Conservation (phyloP, 2,888 invertebrate species). For the Agrotis exclamationis region DNA sequence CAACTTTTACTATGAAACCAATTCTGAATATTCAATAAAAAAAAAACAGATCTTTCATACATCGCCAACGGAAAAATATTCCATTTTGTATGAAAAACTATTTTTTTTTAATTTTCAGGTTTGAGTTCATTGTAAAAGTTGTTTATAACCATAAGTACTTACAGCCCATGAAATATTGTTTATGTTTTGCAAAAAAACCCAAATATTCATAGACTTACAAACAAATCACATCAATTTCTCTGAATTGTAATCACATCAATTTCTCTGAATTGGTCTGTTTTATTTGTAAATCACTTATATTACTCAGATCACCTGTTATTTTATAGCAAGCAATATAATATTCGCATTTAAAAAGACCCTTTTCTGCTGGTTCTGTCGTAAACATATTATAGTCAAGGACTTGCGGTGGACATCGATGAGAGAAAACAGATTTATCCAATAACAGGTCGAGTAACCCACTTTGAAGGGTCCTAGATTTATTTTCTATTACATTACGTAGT, state of each 20-base stretch:
- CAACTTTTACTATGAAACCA: too few species aligned
- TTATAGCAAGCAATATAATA: conserved; percentile 40
- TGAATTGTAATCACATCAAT: not conserved
- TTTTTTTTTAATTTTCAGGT: too few species aligned
- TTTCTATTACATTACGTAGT: conserved; percentile 36
- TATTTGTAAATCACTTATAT: not conserved
- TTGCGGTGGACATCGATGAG: conserved; percentile 48
- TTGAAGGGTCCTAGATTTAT: conserved; percentile 46
- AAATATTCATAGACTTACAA: conserved; percentile 3
- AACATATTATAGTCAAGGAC: conserved; percentile 53
- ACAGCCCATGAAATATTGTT: too few species aligned
- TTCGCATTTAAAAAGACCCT: conserved; percentile 44
- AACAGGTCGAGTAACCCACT: conserved; percentile 54
- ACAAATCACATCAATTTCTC: conserved; percentile 7
- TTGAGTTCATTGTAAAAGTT: too few species aligned
- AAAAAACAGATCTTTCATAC: too few species aligned
- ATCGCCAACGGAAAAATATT: too few species aligned
- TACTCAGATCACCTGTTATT: conserved; percentile 20
- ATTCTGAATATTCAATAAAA: too few species aligned
- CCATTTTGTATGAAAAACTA: too few species aligned
- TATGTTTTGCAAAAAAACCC: too few species aligned
- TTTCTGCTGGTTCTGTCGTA: conserved; percentile 30
- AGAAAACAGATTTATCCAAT: conserved; percentile 58
- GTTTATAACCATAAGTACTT: too few species aligned
- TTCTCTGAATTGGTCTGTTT: not conserved